Base-by-base conservation (phyloP, 2,113 vertebrate genomes). In the Engystomops pustulosus region DNA sequence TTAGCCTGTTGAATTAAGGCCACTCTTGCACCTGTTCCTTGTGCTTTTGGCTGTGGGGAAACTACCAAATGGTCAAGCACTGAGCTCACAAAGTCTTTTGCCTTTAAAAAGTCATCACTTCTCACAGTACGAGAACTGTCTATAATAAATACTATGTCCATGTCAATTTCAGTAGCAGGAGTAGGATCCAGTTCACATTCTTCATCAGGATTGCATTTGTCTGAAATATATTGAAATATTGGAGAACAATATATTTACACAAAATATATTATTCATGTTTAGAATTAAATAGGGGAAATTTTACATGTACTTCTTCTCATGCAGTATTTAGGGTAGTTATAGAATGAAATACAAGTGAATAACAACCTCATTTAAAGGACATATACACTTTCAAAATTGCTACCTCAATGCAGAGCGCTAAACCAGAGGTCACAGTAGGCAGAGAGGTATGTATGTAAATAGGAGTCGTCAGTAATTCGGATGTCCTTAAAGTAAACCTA, bases 101-200 rank as follows among this genome's bases (percentile, higher is more conserved):
- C 85, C 0, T 88, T 90, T 0, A 85, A 75, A 87, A 93, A 96
- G 41, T 94, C 83, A 1, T 95, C 90, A 0, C 87, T 79, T 47
- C 88, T 87, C 5, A 97, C 32, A 62, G 90, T 88, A 6, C 10
- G 81, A 81, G 97, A 97, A 75, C 95, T 81, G 47, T 98, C 97
- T 86, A 96, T 70, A 82, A 97, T 38, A 51, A 96, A 86, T 0
- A 88, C 92, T 72, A 98, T 86, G 88, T 97, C 96, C 89, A 94
- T 30, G 9, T 95, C 89, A 15, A 91, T 89, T 3, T 79, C 23
- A 88, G 94, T 87, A 3, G 90, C 90, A 23, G 0, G 1, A 2
- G 80, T 34, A 49, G 30, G 72, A 27, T 87, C 85, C 15, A 71
- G 75, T 23, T 79, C 1, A 11, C 96, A 97, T 18, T 86, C 83